phyloP scores from a whole-genome alignment of 2,888 invertebrate genomes.

The Apocheima hispidaria region DNA sequence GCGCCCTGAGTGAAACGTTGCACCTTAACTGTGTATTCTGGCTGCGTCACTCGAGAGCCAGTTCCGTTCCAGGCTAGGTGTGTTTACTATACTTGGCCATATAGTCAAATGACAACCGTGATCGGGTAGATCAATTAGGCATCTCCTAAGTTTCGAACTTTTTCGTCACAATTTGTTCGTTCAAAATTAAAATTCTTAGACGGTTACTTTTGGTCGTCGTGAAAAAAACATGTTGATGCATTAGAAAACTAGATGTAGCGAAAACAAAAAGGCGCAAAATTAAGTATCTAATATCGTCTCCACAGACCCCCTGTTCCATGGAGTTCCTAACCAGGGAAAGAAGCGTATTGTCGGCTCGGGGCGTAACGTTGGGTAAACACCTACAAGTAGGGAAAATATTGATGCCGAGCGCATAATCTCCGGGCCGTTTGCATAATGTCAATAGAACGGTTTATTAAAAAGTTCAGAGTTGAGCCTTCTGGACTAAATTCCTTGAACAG shows the following conservation, averaged over 20 bases:
- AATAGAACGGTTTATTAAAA: constrained; percentile 43
- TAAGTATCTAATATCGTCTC: constrained; percentile 40
- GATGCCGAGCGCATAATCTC: constrained; percentile 47
- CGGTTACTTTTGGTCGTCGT: no score
- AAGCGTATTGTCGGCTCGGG: constrained; percentile 60
- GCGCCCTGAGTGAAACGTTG: no score
- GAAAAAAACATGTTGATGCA: no score
- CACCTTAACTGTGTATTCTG: no score
- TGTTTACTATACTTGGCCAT: no score
- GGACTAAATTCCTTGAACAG: constrained; percentile 5
- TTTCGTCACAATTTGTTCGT: no score
- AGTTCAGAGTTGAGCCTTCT: constrained; percentile 17
- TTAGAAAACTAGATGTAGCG: not conserved
- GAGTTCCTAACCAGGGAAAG: constrained; percentile 53
- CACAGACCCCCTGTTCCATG: constrained; percentile 41
- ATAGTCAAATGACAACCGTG: no score
- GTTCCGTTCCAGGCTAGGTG: no score
- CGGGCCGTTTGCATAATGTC: constrained; percentile 51
- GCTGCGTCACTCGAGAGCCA: no score
- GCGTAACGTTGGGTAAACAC: constrained; percentile 60
- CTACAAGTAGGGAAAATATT: constrained; percentile 52
- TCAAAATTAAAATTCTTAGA: no score
- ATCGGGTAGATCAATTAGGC: no score
- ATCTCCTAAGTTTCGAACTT: no score
- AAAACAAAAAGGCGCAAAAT: not conserved